Base-by-base conservation (phyloP, 2,797 vertebrate species). In the Phoeniculus purpureus region DNA sequence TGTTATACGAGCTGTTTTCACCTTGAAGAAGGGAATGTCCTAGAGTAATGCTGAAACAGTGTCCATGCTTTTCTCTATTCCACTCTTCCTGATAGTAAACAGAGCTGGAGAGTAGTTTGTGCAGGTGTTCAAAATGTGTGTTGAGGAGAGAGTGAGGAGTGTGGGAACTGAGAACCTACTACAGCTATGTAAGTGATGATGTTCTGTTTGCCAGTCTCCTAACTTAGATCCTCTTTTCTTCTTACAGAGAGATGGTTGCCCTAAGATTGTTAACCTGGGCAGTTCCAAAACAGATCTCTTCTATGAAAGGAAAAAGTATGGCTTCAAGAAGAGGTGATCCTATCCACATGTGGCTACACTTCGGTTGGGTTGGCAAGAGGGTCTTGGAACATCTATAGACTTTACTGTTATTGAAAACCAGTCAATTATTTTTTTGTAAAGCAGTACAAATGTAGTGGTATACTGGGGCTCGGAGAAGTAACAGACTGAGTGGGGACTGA, bases 231-330 rank as follows among this genome's bases (percentile, higher is more conserved):
- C 62, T 93, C 37, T 91, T 21, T 94, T 87, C 66, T 85, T 90
- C 73, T 96, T 67, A 51, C 91, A 99, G 99, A 97, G 99, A 94
- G 99, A 99, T 80, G 99, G 99, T 65, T 99, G 99, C 94, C 99
- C 99, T 5, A 99, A 99, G 97, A 99, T 99, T 1, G 99, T 99
- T 89, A 99, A 99, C 95, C 96, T 99, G 96, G 99, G 99, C 68
- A 99, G 99, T 96, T 99, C 99, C 27, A 99, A 99, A 97, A 99
- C 99, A 71, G 99, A 99, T 96, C 98, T 99, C 95, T 99, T 99
- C 94, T 99, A 99, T 16, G 99, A 99, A 96, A 97, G 99, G 89
- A 99, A 99, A 96, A 99, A 99, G 94, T 99, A 99, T 0, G 99
- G 99, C 85, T 99, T 99, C 94, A 99, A 99, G 98, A 99, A 99